Base-by-base conservation (phyloP, 2,797 vertebrate species). In the Pseudochromis fuscus region DNA sequence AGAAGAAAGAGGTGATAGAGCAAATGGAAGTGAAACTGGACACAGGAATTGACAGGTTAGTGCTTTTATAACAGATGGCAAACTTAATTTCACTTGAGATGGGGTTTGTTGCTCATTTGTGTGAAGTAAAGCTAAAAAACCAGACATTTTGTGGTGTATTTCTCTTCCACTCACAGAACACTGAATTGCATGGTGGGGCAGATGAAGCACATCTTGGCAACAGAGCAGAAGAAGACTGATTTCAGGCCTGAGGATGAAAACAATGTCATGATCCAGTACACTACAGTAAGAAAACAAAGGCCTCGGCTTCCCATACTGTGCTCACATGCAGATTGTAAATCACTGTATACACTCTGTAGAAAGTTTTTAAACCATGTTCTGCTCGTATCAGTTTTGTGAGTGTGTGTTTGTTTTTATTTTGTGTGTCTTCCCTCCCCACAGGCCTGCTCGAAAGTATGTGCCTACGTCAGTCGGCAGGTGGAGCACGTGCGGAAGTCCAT, bases 1-100 rank as follows among this genome's bases (percentile, higher is more conserved):
- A 98, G 94, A 99, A 99, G 89, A 99, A 99, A 79, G 98, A 99
- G 68, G 96, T 98, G 88, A 99, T 99, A 59, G 98, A 99, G 77
- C 98, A 99, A 87, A 99, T 99, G 98, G 98, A 99, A 87, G 96
- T 99, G 76, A 99, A 99, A 91, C 90, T 99, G 91, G 98, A 99
- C 92, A 97, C 95, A 30, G 98, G 98, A 68, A 99, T 98, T 48
- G 98, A 99, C 86, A 95, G 97, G 97, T 95, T 91, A 94, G 95
- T 94, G 3, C 60, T 9, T 56, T 68, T 58, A 3, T 1, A 51
- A 62, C 9, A 27, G 13, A 1, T 2, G 0, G 16, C 16, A 25
- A 45, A 44, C 5, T n/a, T 19, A 7, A 6, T 44, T 24, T 50
- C 16, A 25, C 2, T 3, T 23, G 10, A 58, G 2, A 53, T 23